Evolutionary conservation across 2,888 invertebrate genomes (phyloP), one percentile per base, ranked within the genome.

Genomic region (Lapara coniferarum): DNA sequence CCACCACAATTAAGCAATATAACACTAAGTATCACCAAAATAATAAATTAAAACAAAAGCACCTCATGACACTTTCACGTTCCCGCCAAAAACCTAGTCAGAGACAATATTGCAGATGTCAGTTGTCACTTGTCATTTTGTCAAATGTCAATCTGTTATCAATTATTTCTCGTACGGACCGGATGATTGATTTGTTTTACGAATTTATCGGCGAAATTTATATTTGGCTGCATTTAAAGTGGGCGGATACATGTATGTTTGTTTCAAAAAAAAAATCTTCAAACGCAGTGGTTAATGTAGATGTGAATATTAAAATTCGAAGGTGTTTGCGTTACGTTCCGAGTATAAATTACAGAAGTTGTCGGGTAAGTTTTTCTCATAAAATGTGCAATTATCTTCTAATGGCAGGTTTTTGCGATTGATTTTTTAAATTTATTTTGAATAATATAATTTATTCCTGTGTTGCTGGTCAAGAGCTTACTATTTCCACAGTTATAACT

Each of bases 301-400:
- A 53, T 53, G 66, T 53, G 53, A 14, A 53, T 3, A 30, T 53
- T 52, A 30, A 16, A 44, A 59, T 16, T n/a, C 8, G 12, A 5
- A 66, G 10, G 53, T 66, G 66, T n/a, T 52, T 53, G 25, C 7
- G 30, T 52, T 12, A 25, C 10, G n/a, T 53, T 30, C 25, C 16
- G 37, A 7, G 37, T 37, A 37, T 13, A 44, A n/a, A 3, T 51
- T n/a, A 13, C 1, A 13, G 14, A 37, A 66, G 19, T 53, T 30
- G 37, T 66, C 30, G 66, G 51, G 66, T 53, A 16, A 66, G 66
- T 51, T 53, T 52, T 30, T 53, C 25, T 52, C n/a, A 30, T 66
- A 51, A 66, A n/a, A 25, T 52, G 37, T 25, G 25, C 49, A 66
- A n/a, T 12, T 51, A 25, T 6, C 37, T 37, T 37, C 37, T 7